phyloP scores from a whole-genome alignment of 1,140 invertebrate genomes.

The Eciton burchellii region DNA sequence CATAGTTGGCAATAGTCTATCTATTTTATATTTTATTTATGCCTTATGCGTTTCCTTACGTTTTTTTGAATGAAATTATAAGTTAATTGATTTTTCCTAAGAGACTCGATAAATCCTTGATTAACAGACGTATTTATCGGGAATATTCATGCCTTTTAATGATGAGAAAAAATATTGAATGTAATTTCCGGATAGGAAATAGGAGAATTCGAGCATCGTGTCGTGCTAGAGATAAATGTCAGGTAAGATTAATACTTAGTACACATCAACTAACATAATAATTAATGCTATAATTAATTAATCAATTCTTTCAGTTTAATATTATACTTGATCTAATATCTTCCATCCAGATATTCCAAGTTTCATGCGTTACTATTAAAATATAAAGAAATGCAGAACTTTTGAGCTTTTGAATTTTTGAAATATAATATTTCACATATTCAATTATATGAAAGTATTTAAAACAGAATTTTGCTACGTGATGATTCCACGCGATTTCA shows the following conservation, averaged over 20 bases:
- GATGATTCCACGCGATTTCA: background rate
- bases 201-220: constrained; percentile 14
- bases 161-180: background rate
- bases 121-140: constrained; percentile 4
- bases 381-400: too few relatives aligned
- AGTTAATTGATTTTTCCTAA: constrained; percentile 16
- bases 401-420: too few relatives aligned
- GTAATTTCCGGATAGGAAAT: constrained; percentile 32
- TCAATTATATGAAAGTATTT: constrained; percentile 19
- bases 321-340: background rate
- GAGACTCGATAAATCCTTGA: constrained; percentile 5
- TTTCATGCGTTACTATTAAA: background rate
- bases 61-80: background rate
- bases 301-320: constrained; percentile 3
- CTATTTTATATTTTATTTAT: constrained; percentile 28
- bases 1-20: constrained; percentile 11
- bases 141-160: constrained; percentile 23
- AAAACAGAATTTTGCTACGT: background rate
- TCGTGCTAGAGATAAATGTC: constrained; percentile 48
- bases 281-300: constrained; percentile 27
- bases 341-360: constrained; percentile 30
- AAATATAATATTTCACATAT: background rate
- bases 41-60: constrained; percentile 12
- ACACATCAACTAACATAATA: constrained; percentile 28
- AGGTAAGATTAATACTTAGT: constrained; percentile 49